These are phyloP conservation scores for Dendrophyllia cribrosa DNA, from an alignment of 64 coral and sea anemone species.

Conservation along the genomic window DNA sequence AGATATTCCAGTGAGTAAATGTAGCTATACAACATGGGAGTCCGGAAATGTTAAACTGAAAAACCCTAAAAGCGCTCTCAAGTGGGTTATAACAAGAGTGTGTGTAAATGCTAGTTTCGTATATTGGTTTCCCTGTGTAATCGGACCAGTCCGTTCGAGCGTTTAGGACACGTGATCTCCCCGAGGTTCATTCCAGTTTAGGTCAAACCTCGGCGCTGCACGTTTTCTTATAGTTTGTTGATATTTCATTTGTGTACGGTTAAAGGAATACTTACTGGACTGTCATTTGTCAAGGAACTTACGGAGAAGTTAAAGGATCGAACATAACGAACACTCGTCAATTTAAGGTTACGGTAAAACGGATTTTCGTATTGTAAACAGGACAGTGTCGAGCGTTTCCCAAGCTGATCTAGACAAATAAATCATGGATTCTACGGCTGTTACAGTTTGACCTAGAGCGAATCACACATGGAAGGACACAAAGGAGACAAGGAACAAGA, in stretches of 20 bases:
- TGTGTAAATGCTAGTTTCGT: background rate
- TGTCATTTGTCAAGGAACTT: background rate
- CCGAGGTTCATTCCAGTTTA: slow-evolving; percentile 14
- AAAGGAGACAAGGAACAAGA: background rate
- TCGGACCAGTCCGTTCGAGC: slow-evolving; percentile 9
- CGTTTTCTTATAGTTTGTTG: background rate
- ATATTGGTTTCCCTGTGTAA: background rate
- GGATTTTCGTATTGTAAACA: slow-evolving; percentile 12
- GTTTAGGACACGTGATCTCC: slow-evolving; percentile 1
- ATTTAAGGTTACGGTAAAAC: background rate
- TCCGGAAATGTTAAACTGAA: too few relatives aligned
- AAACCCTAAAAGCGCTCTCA: too few relatives aligned
- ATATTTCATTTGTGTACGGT: background rate
- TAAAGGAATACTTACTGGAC: background rate
- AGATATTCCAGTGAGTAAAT: too few relatives aligned
- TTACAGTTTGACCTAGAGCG: too few relatives aligned
- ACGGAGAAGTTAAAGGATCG: slow-evolving; percentile 5
- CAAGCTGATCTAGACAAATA: background rate
- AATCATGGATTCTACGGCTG: background rate
- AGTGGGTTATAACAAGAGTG: too few relatives aligned
- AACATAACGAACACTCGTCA: background rate
- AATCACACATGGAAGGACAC: slow-evolving; percentile 8
- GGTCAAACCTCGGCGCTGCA: slow-evolving; percentile 19
- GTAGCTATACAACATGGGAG: too few relatives aligned
- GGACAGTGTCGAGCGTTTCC: background rate